phyloP scores from a whole-genome alignment of 2,113 vertebrate species.

The Catharus bicknelli region DNA sequence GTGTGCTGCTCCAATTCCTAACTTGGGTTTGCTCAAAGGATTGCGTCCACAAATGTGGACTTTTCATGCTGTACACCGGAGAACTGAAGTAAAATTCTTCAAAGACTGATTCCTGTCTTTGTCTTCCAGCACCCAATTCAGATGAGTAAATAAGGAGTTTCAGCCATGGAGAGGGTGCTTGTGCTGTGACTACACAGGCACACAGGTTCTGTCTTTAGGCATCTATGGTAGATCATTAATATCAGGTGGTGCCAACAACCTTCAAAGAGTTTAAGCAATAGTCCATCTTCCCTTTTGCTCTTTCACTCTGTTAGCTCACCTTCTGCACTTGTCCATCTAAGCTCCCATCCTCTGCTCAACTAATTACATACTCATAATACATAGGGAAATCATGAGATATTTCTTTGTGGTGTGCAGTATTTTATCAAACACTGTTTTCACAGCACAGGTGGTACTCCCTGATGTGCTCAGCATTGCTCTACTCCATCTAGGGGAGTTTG shows the following conservation, averaged over 20 bases:
- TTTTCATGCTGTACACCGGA: neutral
- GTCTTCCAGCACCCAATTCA: neutral
- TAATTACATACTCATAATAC: neutral
- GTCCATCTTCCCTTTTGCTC: neutral
- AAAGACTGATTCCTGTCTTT: neutral
- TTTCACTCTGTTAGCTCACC: neutral
- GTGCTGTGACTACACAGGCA: neutral
- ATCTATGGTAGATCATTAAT: neutral
- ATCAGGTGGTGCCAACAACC: neutral
- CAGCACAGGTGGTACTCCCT: neutral
- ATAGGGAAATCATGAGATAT: neutral
- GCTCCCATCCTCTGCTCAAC: neutral
- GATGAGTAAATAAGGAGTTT: neutral
- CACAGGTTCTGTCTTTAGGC: neutral
- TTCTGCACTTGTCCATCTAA: neutral
- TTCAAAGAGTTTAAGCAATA: neutral
- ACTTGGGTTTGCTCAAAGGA: neutral
- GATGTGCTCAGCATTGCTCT: neutral
- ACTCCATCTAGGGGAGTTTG: neutral
- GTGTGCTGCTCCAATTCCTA: neutral
- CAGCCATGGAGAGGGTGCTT: neutral
- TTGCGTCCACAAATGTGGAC: accelerated
- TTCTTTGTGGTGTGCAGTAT: neutral
- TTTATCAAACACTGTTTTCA: neutral
- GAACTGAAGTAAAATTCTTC: neutral